These are phyloP conservation scores for Drosophila chauvacae DNA, from an alignment of 1,140 invertebrate species.

Conservation along the genomic window DNA sequence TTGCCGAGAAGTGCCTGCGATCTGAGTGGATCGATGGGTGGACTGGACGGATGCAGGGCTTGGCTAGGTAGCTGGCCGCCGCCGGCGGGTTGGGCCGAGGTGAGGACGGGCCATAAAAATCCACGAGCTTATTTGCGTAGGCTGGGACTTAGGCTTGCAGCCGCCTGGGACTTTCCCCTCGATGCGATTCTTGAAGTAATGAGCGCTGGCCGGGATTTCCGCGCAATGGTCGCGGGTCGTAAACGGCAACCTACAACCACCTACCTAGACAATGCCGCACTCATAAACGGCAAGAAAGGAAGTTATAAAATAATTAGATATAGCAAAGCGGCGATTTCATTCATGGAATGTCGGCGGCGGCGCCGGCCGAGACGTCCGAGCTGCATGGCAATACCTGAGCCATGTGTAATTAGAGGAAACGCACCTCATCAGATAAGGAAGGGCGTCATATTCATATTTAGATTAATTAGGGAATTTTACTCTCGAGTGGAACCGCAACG, in stretches of 20 bases:
- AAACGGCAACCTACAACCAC: slow-evolving; percentile 62
- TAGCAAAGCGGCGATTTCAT: slow-evolving; percentile 57
- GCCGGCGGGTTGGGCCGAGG: slow-evolving; percentile 6
- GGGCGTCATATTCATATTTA: slow-evolving; percentile 60
- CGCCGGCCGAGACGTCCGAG: background rate
- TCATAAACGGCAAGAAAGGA: slow-evolving; percentile 58
- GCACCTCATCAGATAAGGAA: slow-evolving; percentile 51
- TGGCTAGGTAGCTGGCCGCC: slow-evolving; percentile 17
- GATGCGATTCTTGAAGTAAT: slow-evolving; percentile 64
- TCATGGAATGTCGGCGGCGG: slow-evolving; percentile 55
- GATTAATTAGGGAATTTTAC: slow-evolving; percentile 71
- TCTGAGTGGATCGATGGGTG: slow-evolving; percentile 36
- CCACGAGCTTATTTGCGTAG: slow-evolving; percentile 76
- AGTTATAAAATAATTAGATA: slow-evolving; percentile 73
- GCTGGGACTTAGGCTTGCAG: slow-evolving; percentile 70
- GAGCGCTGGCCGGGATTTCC: slow-evolving; percentile 69
- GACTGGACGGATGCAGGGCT: slow-evolving; percentile 6
- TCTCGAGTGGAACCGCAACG: background rate
- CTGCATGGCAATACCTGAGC: slow-evolving; percentile 12
- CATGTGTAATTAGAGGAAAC: slow-evolving; percentile 55
- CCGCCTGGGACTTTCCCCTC: slow-evolving; percentile 66
- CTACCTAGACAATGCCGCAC: slow-evolving; percentile 58
- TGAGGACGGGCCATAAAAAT: slow-evolving; percentile 53
- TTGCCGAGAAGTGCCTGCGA: slow-evolving; percentile 29
- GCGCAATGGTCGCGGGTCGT: slow-evolving; percentile 55